phyloP scores from a whole-genome alignment of 2,113 vertebrate genomes.

The Rhabdomys dilectus region DNA sequence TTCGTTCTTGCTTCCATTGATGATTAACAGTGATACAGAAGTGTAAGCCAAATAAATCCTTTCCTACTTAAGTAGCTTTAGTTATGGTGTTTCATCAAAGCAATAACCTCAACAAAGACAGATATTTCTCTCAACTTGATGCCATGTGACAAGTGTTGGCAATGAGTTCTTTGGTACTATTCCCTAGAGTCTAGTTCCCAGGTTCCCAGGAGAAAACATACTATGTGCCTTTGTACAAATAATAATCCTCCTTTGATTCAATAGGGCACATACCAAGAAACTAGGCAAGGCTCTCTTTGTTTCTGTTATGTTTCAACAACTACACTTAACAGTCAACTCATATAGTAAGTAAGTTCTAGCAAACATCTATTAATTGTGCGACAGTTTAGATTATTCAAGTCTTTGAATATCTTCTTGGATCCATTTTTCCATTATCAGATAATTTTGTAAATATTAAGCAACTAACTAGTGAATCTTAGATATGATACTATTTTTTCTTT shows the following conservation, averaged over 20 bases:
- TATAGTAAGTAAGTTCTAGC: background rate
- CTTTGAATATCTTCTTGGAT: background rate
- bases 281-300: too few species aligned
- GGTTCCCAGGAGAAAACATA: background rate
- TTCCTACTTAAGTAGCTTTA: background rate
- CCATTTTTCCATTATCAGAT: background rate
- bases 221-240: background rate
- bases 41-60: background rate
- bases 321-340: background rate
- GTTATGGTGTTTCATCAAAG: background rate
- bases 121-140: slow-evolving; percentile 10
- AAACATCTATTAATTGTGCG: background rate
- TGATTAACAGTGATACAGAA: background rate
- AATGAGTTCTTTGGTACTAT: background rate
- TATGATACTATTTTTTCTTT: background rate
- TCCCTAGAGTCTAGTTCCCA: background rate
- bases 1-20: background rate
- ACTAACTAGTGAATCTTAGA: background rate
- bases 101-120: background rate
- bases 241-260: background rate
- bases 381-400: background rate
- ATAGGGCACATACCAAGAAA: background rate
- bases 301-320: background rate
- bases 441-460: slow-evolving; percentile 32
- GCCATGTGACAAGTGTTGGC: background rate